Conservation (phyloP, 37 sponge, comb jelly and placozoan genomes). For the Aphrocallistes beatrix region DNA sequence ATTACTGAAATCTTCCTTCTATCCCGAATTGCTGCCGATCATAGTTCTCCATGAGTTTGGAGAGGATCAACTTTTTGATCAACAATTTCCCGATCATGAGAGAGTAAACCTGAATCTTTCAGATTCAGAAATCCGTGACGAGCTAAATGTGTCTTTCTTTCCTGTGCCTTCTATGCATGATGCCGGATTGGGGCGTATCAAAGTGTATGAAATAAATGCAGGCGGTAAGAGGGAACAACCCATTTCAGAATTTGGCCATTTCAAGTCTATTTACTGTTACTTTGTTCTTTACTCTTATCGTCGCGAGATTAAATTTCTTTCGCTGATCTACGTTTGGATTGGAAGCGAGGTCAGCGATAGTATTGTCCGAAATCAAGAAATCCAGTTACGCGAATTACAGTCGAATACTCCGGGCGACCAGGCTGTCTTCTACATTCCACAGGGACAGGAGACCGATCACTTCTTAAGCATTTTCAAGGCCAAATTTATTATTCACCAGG, state of each 20-base stretch:
- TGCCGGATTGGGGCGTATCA: neutral
- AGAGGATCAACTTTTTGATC: neutral
- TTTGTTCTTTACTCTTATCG: neutral
- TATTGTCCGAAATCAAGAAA: slow-evolving; percentile 15
- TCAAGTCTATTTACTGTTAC: neutral
- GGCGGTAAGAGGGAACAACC: neutral
- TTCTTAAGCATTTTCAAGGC: slow-evolving; percentile 53
- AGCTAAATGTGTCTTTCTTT: neutral
- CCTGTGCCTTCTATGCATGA: slow-evolving; percentile 11
- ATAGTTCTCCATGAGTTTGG: neutral
- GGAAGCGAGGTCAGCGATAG: neutral
- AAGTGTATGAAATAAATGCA: neutral
- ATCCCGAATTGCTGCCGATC: neutral
- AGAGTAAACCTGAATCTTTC: neutral
- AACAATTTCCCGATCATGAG: neutral
- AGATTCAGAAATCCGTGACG: neutral
- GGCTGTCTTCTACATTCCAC: slow-evolving; percentile 27
- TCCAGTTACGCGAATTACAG: neutral
- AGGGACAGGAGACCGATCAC: slow-evolving; percentile 34
- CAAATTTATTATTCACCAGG: slow-evolving; percentile 37
- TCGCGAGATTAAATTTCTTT: neutral
- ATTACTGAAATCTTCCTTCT: neutral
- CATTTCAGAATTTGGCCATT: neutral
- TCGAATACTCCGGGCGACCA: neutral
- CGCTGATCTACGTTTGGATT: neutral